Evolutionary conservation across 2,797 vertebrate species (phyloP), one percentile per base, ranked within the genome.

Genomic region (Gobionotothen gibberifrons): DNA sequence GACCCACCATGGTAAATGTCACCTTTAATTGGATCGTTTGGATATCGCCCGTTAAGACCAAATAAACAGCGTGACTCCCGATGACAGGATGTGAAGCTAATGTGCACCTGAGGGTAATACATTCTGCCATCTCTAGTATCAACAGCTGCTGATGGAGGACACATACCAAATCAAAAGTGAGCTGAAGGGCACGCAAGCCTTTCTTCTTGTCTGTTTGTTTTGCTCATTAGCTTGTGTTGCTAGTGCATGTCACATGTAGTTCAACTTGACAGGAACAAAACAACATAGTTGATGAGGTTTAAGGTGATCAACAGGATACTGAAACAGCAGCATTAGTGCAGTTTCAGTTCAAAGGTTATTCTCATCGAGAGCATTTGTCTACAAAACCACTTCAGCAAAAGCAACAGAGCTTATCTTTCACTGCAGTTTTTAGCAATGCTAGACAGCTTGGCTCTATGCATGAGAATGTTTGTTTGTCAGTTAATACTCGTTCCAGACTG

Each of bases 11-110:
- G 78, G 63, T 87, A 89, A 92, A 91, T 90, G 90, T 89, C 91
- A 90, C 14, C 58, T 89, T 90, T 87, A 88, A 92, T 90, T 87
- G 82, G 69, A 85, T 89, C 76, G 19, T 86, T 79, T 79, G 74
- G 81, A 82, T 85, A 74, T 72, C 73, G 55, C 76, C 78, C 39
- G 62, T 90, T 79, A 78, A 72, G 83, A 82, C 78, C 70, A 66
- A 79, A 83, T 76, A 87, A 83, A 85, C 84, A 82, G 72, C 59
- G 17, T 36, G 77, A 85, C 49, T 82, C 22, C 64, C 3, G 39
- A 49, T 79, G 80, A 82, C 82, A 90, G 85, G 76, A 85, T 62
- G 74, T 85, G 73, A 76, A 55, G 53, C 79, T 74, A 61, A 83
- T 72, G 61, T 69, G 76, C 42, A 82, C 70, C 78, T 65, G 55